Evolutionary conservation across 2,797 vertebrate species (phyloP).

Genomic region (Smutsia gigantea): DNA sequence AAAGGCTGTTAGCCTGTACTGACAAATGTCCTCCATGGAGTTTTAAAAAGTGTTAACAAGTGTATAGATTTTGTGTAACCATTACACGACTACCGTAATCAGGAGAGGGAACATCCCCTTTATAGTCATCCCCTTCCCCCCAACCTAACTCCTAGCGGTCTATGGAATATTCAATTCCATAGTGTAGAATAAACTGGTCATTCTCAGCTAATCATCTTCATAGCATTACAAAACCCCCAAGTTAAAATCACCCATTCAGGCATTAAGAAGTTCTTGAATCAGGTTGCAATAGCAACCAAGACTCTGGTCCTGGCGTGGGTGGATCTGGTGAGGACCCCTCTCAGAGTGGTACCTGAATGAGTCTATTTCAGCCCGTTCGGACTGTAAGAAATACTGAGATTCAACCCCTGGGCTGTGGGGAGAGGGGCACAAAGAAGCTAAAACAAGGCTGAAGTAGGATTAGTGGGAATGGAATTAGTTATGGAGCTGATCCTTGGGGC

Average conservation of each 20-base stretch:
- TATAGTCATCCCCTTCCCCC: background rate
- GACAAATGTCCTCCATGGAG: background rate
- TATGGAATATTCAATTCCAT: slow-evolving; percentile 29
- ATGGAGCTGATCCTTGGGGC: background rate
- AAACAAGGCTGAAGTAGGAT: background rate
- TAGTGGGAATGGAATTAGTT: background rate
- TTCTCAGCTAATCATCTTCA: slow-evolving; percentile 55
- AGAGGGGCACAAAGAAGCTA: background rate
- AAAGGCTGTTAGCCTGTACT: background rate
- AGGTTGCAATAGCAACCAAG: background rate
- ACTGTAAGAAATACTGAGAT: background rate
- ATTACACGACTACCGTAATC: background rate
- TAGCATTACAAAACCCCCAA: background rate
- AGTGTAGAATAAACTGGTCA: slow-evolving; percentile 17
- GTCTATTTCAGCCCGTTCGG: background rate
- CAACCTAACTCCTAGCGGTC: background rate
- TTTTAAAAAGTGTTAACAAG: slow-evolving; percentile 27
- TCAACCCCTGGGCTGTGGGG: background rate
- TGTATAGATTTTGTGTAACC: background rate
- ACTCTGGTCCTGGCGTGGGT: background rate
- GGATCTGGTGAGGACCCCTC: background rate
- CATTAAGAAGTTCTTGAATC: slow-evolving; percentile 2
- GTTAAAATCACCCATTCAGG: slow-evolving; percentile 43
- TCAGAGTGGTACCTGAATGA: background rate
- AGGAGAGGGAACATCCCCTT: background rate